Percentiles rank a stretch among this genome's conserved stretches.
Evolutionary conservation across 2,797 vertebrate genomes (phyloP).

Genomic region (Channallabes apus): DNA sequence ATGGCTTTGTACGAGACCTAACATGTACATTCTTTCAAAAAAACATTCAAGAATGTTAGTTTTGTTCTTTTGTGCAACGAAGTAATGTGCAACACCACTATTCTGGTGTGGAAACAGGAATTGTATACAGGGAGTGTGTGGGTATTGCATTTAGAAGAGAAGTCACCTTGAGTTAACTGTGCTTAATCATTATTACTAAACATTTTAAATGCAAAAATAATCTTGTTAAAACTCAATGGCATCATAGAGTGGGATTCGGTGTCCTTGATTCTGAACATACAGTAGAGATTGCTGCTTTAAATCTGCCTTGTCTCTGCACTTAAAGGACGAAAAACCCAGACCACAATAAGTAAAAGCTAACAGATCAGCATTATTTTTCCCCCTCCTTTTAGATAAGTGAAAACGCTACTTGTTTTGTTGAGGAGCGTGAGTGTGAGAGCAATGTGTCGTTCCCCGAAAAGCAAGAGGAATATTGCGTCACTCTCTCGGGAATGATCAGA

Average conservation of each 20-base stretch:
- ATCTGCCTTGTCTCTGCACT: background rate
- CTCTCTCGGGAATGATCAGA: background rate
- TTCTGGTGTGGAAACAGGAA: no score
- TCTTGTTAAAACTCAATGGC: background rate
- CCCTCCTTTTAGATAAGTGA: background rate
- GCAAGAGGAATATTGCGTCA: slow-evolving; percentile 52
- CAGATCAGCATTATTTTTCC: background rate
- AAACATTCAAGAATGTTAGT: no score
- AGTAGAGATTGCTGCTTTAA: background rate
- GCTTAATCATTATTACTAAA: background rate
- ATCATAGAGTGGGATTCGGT: background rate
- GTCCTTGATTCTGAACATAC: background rate
- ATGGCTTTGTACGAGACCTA: no score
- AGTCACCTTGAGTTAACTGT: no score
- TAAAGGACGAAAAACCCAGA: background rate
- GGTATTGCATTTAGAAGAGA: no score
- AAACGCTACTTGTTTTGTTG: rapidly evolving
- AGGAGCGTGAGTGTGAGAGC: rapidly evolving
- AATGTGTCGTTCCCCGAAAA: background rate
- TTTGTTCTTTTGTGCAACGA: no score
- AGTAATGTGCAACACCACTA: no score
- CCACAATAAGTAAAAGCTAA: background rate
- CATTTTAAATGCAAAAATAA: background rate
- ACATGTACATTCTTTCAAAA: no score
- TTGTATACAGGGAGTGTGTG: no score